These are phyloP conservation scores for Hybos culiciformis DNA, from an alignment of 2,888 invertebrate species.

Conservation along the genomic window DNA sequence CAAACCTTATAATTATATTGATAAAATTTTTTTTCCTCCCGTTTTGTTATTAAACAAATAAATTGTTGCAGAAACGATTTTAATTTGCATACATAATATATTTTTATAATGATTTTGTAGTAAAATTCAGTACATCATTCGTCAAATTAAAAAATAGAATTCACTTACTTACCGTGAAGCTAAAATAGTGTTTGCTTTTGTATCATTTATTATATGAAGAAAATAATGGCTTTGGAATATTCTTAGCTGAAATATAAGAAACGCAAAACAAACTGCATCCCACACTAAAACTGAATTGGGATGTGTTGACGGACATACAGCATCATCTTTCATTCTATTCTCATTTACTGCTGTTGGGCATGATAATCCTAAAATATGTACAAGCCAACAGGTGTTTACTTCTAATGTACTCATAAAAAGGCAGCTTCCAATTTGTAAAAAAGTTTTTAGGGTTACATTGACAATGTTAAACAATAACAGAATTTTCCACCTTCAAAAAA, in stretches of 20 bases:
- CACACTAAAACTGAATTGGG: slow-evolving; percentile 83
- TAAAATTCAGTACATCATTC: no score
- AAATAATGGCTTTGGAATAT: slow-evolving; percentile 94
- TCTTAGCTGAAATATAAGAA: slow-evolving; percentile 79
- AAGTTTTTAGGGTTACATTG: slow-evolving; percentile 76
- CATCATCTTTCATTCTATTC: slow-evolving; percentile 12
- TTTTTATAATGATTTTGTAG: no score
- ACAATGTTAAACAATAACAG: slow-evolving; percentile 78
- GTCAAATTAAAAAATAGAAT: background rate
- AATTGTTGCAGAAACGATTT: no score
- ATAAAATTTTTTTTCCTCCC: no score
- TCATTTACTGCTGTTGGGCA: slow-evolving; percentile 48
- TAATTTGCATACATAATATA: no score
- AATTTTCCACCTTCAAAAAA: slow-evolving; percentile 59
- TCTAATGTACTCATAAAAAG: slow-evolving; percentile 55
- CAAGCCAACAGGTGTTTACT: slow-evolving; percentile 49
- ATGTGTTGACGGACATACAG: slow-evolving; percentile 44
- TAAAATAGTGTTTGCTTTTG: slow-evolving; percentile 85
- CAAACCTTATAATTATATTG: no score
- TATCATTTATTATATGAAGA: slow-evolving; percentile 89
- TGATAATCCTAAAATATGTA: slow-evolving; percentile 54
- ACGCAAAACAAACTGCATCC: slow-evolving; percentile 91
- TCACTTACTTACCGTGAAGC: slow-evolving; percentile 66
- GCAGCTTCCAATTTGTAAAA: slow-evolving; percentile 86
- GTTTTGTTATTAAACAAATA: no score